Conservation (phyloP, 92 coral and sea anemone species). For the Parazoanthus atlanticus region DNA sequence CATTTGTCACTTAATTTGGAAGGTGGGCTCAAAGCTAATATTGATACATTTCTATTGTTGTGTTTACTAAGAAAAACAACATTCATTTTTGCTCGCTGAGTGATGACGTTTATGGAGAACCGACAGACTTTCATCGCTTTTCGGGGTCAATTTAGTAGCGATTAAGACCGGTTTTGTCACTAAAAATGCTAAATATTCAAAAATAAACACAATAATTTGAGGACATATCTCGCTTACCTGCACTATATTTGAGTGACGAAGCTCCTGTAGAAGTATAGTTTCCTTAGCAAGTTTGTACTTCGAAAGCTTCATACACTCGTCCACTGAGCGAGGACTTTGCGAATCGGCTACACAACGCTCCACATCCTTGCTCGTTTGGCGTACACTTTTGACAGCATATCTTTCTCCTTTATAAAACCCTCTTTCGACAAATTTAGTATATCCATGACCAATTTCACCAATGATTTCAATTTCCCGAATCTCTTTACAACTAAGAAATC, state of each 20-base stretch:
- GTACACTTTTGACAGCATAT: conserved; percentile 84
- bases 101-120: conserved; percentile 7
- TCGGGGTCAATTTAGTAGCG: neutral
- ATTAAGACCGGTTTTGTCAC: neutral
- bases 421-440: conserved; percentile 82
- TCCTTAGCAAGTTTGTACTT: conserved; percentile 94
- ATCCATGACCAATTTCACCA: conserved; percentile 80
- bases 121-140: neutral
- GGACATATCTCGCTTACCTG: conserved; percentile 65
- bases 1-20: conserved; percentile 13
- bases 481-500: conserved; percentile 66
- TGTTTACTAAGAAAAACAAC: neutral
- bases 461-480: conserved; percentile 64
- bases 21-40: neutral
- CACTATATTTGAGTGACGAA: conserved; percentile 79
- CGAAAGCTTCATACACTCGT: conserved; percentile 77
- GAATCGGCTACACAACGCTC: conserved; percentile 61
- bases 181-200: neutral
- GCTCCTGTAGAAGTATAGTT: conserved; percentile 78
- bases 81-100: neutral
- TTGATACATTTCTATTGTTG: neutral
- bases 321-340: conserved; percentile 49
- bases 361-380: conserved; percentile 68
- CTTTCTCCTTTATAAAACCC: conserved; percentile 63
- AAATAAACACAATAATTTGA: neutral